Base-by-base conservation (phyloP, 2,888 invertebrate genomes). In the Scaptomyza tumidula region DNA sequence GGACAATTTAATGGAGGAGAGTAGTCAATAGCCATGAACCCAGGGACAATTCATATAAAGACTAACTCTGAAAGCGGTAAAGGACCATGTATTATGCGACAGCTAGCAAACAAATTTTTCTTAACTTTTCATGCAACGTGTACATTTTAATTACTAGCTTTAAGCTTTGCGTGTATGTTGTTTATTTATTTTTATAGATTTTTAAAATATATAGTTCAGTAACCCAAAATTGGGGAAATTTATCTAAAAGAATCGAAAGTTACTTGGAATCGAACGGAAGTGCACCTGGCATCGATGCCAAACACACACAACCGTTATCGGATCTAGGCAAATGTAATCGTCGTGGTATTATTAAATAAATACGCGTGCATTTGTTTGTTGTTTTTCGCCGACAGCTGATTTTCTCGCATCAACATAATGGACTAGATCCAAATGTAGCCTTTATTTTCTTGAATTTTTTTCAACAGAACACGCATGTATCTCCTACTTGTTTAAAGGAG, bases 121-220 rank as follows among this genome's bases (percentile, higher is more conserved):
- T 29, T 50, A 46, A n/a, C n/a, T 46, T 62, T 66, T 54, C 48
- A 58, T 45, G 44, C 39, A 52, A 52, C 48, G 11, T 67, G 58
- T 67, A 64, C 9, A 60, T 61, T 64, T 58, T 46, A 46, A 49
- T 57, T 59, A 31, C 41, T 66, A 75, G 56, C 41, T 52, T 56
- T 75, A 72, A 72, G 56, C 59, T 60, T 68, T 57, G 68, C 74
- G 53, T 67, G 48, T 63, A 54, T 60, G 52, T 67, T 50, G 39
- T 63, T 57, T 54, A 61, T 65, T 67, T 63, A 75, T 69, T 75
- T 64, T 72, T 75, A 73, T 29, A 73, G 27, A 45, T 56, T 52
- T 55, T 48, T 67, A 39, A 39, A 44, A 60, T 29, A 56, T 48
- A 44, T 65, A 72, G 24, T 41, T 41, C 64, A 46, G 7, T 49